phyloP scores from a whole-genome alignment of 2,888 invertebrate species.

The Shargacucullia verbasci region DNA sequence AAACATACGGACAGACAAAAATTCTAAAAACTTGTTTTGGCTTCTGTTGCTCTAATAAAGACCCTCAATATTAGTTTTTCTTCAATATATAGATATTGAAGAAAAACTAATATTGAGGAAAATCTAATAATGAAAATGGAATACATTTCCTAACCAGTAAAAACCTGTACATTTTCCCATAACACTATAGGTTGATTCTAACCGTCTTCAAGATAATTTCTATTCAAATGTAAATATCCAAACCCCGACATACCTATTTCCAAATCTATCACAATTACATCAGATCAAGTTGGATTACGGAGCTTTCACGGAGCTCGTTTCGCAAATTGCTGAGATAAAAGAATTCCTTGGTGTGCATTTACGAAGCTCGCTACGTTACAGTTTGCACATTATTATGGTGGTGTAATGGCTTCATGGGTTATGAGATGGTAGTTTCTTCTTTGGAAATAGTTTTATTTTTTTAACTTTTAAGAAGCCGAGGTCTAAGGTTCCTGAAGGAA shows the following conservation, averaged over 20 bases:
- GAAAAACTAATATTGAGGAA: no score
- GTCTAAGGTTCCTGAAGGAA: not conserved
- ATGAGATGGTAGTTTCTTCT: constrained; percentile 45
- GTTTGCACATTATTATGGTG: constrained; percentile 58
- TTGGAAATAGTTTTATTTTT: constrained; percentile 26
- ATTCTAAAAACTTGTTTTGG: no score
- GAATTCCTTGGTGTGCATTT: constrained; percentile 64
- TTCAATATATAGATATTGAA: no score
- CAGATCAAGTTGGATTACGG: constrained; percentile 58
- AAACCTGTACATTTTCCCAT: no score
- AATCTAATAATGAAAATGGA: no score
- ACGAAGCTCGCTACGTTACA: constrained; percentile 59
- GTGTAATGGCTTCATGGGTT: constrained; percentile 54
- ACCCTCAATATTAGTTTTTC: no score
- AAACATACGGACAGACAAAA: no score
- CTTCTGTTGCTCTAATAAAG: no score
- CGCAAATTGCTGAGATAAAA: constrained; percentile 68
- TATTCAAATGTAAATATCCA: constrained; percentile 2
- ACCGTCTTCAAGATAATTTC: constrained; percentile 2
- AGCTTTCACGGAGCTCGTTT: constrained; percentile 61
- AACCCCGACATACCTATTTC: constrained; percentile 10
- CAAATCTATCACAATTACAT: constrained; percentile 55
- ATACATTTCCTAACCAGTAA: no score
- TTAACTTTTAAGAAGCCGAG: constrained; percentile 4
- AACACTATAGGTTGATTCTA: no score